Percentiles rank a stretch among this genome's conserved stretches.
These are phyloP conservation scores for Scaptomyza montana DNA, from an alignment of 1,140 invertebrate species.

Conservation along the genomic window DNA sequence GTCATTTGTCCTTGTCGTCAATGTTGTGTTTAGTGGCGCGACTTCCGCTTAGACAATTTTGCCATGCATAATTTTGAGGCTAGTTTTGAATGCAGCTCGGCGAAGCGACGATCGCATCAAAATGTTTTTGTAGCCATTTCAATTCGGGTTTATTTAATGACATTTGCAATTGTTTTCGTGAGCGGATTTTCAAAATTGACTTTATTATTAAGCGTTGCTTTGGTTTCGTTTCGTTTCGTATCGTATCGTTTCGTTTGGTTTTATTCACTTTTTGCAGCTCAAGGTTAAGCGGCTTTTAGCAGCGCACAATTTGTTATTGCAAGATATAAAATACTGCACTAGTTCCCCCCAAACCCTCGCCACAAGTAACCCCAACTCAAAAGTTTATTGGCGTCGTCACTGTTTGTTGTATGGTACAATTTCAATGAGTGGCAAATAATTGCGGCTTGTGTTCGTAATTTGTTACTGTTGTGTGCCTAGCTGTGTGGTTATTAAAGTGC, in stretches of 20 bases:
- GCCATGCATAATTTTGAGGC: constrained; percentile 41
- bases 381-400: constrained; percentile 25
- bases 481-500: constrained; percentile 51
- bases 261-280: constrained; percentile 56
- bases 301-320: constrained; percentile 69
- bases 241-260: constrained; percentile 26
- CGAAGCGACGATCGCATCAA: constrained; percentile 9
- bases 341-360: neutral
- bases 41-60: constrained; percentile 45
- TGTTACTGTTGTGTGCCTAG: constrained; percentile 40
- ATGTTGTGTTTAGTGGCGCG: constrained; percentile 21
- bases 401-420: constrained; percentile 60
- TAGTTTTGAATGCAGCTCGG: constrained; percentile 72
- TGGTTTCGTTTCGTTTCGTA: constrained; percentile 39
- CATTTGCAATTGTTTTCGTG: constrained; percentile 81
- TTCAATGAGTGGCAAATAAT: constrained; percentile 73
- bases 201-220: constrained; percentile 63
- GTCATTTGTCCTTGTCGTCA: constrained; percentile 39
- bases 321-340: constrained; percentile 70
- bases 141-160: constrained; percentile 81
- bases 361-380: no score
- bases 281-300: constrained; percentile 68
- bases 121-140: constrained; percentile 67
- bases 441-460: constrained; percentile 58
- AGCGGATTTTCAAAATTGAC: constrained; percentile 80